Conservation (phyloP, 2,797 vertebrate species). For the Holocentrus rufus region DNA sequence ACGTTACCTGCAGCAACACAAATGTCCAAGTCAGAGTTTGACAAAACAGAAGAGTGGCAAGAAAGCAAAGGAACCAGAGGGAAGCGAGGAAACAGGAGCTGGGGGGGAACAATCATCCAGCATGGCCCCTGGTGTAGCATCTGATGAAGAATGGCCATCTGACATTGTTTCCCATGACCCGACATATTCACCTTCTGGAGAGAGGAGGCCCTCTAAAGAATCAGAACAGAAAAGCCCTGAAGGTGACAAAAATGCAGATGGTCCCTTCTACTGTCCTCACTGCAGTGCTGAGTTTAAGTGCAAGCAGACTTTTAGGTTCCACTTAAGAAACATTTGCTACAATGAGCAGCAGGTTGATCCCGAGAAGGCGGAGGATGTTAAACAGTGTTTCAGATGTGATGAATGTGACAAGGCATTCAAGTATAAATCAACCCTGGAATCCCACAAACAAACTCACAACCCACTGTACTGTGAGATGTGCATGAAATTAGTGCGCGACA, state of each 20-base stretch:
- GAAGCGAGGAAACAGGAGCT: not conserved
- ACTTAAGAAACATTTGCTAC: slow-evolving; percentile 79
- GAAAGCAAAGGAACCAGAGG: slow-evolving; percentile 41
- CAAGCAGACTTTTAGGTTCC: slow-evolving; percentile 76
- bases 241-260: slow-evolving; percentile 55
- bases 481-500: slow-evolving; percentile 77
- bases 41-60: slow-evolving; percentile 37
- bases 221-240: slow-evolving; percentile 54
- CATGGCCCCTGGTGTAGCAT: slow-evolving; percentile 5
- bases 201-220: slow-evolving; percentile 33
- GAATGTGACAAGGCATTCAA: slow-evolving; percentile 79
- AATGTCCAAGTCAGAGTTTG: slow-evolving; percentile 47
- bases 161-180: slow-evolving; percentile 47
- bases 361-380: slow-evolving; percentile 64
- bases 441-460: slow-evolving; percentile 80
- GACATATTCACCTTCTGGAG: slow-evolving; percentile 30
- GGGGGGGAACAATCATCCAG: slow-evolving; percentile 59
- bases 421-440: slow-evolving; percentile 77
- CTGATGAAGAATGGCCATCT: slow-evolving; percentile 34
- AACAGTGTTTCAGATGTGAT: slow-evolving; percentile 73
- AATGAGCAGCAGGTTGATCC: slow-evolving; percentile 79
- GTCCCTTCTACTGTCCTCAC: slow-evolving; percentile 76
- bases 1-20: slow-evolving; percentile 73
- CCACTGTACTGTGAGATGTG: slow-evolving; percentile 80
- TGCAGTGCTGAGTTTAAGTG: slow-evolving; percentile 79